Evolutionary conservation across 1,140 invertebrate species (phyloP).

Genomic region (Anastatus disparis): DNA sequence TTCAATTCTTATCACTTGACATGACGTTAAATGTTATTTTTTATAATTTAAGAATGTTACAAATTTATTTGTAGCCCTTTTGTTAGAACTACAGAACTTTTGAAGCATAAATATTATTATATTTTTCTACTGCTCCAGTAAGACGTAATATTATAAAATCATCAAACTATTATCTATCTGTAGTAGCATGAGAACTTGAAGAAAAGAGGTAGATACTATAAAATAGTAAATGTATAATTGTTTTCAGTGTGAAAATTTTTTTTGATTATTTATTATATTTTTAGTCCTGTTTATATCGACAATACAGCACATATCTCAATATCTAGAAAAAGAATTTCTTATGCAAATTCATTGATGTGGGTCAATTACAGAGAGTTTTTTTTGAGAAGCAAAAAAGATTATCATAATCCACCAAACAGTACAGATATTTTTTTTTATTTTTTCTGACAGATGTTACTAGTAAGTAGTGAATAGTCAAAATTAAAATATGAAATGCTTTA

Average conservation of each 20-base stretch:
- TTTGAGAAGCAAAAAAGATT: constrained; percentile 73
- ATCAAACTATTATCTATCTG: constrained; percentile 91
- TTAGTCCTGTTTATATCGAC: constrained; percentile 87
- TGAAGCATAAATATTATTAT: constrained; percentile 94
- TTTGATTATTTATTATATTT: constrained; percentile 44
- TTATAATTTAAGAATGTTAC: constrained; percentile 72
- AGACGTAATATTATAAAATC: constrained; percentile 90
- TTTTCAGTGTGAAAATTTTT: background rate
- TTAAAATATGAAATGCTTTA: constrained; percentile 12
- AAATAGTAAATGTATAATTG: constrained; percentile 11
- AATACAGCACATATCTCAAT: constrained; percentile 79
- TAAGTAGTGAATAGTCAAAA: constrained; percentile 61
- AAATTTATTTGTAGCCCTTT: constrained; percentile 82
- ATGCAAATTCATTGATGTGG: constrained; percentile 94
- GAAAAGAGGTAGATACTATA: constrained; percentile 81
- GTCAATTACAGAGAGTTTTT: constrained; percentile 84
- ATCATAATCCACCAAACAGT: constrained; percentile 82
- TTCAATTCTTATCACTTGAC: background rate
- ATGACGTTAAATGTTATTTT: constrained; percentile 17
- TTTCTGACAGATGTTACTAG: constrained; percentile 85
- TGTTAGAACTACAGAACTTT: constrained; percentile 83
- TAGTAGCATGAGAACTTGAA: constrained; percentile 94
- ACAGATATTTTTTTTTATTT: constrained; percentile 87
- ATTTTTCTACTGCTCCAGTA: constrained; percentile 91
- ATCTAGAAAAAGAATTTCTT: constrained; percentile 85